Conservation (phyloP, 2,113 vertebrate species). For the Nyctibius bracteatus region DNA sequence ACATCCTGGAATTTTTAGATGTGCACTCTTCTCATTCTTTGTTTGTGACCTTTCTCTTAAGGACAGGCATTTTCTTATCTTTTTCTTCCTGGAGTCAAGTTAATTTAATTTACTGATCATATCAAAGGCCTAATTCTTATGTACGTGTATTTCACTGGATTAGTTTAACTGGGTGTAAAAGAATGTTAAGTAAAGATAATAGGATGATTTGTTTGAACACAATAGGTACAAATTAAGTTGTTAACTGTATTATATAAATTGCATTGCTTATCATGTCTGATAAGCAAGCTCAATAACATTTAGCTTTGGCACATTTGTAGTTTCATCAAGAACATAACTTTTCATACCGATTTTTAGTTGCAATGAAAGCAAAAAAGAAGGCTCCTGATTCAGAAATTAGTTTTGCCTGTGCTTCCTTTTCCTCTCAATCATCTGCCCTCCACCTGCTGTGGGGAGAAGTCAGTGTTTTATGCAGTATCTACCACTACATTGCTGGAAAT, state of each 20-base stretch:
- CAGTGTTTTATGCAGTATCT: not conserved
- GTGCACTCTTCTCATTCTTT: slow-evolving; percentile 18
- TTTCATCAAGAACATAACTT: slow-evolving; percentile 28
- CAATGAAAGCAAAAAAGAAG: not conserved
- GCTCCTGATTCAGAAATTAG: not conserved
- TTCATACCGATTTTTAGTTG: not conserved
- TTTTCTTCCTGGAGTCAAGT: slow-evolving; percentile 56
- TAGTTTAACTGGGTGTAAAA: slow-evolving; percentile 60
- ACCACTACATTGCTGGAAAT: not conserved
- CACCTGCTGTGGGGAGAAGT: not conserved
- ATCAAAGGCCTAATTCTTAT: slow-evolving; percentile 64
- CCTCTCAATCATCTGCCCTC: not conserved
- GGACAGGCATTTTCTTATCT: slow-evolving; percentile 59
- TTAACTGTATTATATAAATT: slow-evolving; percentile 44
- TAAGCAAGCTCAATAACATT: slow-evolving; percentile 44
- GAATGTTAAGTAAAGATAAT: slow-evolving; percentile 68
- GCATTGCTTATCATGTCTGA: slow-evolving; percentile 56
- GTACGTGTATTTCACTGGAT: slow-evolving; percentile 37
- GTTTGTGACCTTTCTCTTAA: slow-evolving; percentile 41
- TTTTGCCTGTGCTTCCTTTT: not conserved
- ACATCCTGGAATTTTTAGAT: not conserved
- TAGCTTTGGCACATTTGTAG: slow-evolving; percentile 42
- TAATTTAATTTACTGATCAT: slow-evolving; percentile 73
- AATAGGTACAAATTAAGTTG: slow-evolving; percentile 61
- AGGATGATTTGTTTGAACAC: slow-evolving; percentile 50